phyloP scores from a whole-genome alignment of 2,888 invertebrate genomes.

The Drosophila quinaria region DNA sequence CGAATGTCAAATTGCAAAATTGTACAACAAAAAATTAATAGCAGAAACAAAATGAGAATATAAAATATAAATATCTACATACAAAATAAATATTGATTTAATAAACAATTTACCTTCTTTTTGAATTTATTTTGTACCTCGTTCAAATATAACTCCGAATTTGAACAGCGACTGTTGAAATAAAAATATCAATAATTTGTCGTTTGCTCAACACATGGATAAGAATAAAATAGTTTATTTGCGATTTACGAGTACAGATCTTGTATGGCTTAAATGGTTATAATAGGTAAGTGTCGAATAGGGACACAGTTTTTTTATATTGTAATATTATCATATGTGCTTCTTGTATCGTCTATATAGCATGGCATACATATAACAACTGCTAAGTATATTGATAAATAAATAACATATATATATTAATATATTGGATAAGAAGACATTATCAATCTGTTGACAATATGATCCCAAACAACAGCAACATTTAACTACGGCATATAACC shows the following conservation, averaged over 20 bases:
- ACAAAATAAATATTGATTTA: conserved; percentile 13
- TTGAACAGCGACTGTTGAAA: background rate
- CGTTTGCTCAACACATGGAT: conserved; percentile 50
- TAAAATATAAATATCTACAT: conserved; percentile 23
- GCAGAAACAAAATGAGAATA: conserved; percentile 7
- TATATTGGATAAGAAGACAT: conserved; percentile 44
- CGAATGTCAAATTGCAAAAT: conserved; percentile 52
- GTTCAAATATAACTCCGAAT: background rate
- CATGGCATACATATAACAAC: conserved; percentile 43
- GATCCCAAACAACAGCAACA: conserved; percentile 80
- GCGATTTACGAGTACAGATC: conserved; percentile 54
- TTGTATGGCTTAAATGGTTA: conserved; percentile 11
- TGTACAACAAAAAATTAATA: conserved; percentile 42
- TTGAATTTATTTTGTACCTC: background rate
- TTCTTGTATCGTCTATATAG: conserved; percentile 68
- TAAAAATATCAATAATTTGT: conserved; percentile 2
- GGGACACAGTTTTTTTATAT: conserved; percentile 26
- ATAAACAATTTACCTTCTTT: conserved; percentile 5
- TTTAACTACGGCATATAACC: conserved; percentile 65
- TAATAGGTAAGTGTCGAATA: conserved; percentile 25
- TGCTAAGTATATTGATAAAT: conserved; percentile 11
- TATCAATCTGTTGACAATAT: conserved; percentile 67
- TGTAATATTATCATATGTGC: conserved; percentile 66
- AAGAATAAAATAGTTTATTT: conserved; percentile 41
- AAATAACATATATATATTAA: conserved; percentile 2